phyloP scores from a whole-genome alignment of 2,888 invertebrate genomes.

The Cephus pygmeus region DNA sequence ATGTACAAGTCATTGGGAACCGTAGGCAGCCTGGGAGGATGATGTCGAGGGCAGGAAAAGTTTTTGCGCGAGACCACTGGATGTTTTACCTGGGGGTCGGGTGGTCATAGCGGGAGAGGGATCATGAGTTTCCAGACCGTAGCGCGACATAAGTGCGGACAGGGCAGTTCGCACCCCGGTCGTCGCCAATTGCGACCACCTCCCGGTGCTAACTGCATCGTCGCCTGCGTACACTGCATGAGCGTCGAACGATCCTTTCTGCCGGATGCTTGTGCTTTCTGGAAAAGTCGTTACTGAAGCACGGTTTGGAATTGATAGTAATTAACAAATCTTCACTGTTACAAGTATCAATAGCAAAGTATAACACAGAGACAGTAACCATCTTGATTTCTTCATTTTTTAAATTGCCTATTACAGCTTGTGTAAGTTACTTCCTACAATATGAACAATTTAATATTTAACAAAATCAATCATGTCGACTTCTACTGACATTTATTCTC shows the following conservation, averaged over 20 bases:
- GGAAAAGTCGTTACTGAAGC: constrained; percentile 23
- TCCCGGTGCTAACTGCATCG: constrained; percentile 63
- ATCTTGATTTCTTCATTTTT: background rate
- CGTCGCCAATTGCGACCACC: constrained; percentile 64
- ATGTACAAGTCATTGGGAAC: constrained; percentile 44
- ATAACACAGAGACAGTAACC: background rate
- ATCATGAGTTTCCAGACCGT: constrained; percentile 64
- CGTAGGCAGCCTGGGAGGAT: constrained; percentile 51
- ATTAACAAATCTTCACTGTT: background rate
- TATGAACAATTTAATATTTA: background rate
- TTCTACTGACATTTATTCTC: background rate
- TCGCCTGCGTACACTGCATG: constrained; percentile 67
- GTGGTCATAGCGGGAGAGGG: constrained; percentile 55
- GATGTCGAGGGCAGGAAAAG: constrained; percentile 57
- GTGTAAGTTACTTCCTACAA: background rate
- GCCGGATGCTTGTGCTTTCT: constrained; percentile 35
- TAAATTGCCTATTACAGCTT: background rate
- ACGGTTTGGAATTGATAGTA: background rate
- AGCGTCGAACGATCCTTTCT: constrained; percentile 62
- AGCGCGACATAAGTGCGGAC: constrained; percentile 67
- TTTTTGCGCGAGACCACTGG: constrained; percentile 48
- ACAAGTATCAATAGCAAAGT: background rate
- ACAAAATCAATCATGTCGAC: background rate
- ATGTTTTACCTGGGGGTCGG: constrained; percentile 61
- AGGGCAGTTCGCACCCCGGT: constrained; percentile 68